Evolutionary conservation across 2,888 invertebrate species (phyloP).

Genomic region (Ceraclea dissimilis): DNA sequence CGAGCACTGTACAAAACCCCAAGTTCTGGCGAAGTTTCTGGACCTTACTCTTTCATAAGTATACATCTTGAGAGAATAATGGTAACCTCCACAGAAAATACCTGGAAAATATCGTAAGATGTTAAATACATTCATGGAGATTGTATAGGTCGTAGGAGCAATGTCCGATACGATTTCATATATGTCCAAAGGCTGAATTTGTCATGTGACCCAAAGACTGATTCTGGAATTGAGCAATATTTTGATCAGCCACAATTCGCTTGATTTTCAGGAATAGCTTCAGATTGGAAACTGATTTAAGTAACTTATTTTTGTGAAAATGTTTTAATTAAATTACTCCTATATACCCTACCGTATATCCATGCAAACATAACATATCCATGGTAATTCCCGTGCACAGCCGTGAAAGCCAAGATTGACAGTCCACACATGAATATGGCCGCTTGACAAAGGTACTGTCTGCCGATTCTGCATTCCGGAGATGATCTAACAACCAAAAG

Average conservation of each 20-base stretch:
- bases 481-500: conserved; percentile 71
- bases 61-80: conserved; percentile 84
- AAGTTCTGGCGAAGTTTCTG: conserved; percentile 77
- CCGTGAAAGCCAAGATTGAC: conserved; percentile 68
- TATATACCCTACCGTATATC: conserved; percentile 73
- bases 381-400: conserved; percentile 66
- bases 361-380: conserved; percentile 75
- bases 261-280: too few species aligned
- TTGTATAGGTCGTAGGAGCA: too few species aligned
- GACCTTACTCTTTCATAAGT: conserved; percentile 81
- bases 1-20: conserved; percentile 84
- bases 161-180: too few species aligned
- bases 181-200: too few species aligned
- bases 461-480: conserved; percentile 75
- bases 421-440: conserved; percentile 72
- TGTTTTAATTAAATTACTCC: too few species aligned
- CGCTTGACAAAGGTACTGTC: conserved; percentile 77
- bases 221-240: too few species aligned
- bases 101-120: conserved; percentile 41
- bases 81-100: conserved; percentile 81
- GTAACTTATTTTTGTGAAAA: too few species aligned
- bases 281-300: too few species aligned
- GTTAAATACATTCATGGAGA: too few species aligned
- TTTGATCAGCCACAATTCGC: too few species aligned
- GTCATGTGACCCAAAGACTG: too few species aligned